A percentile compares a stretch with the other conserved stretches of the same genome.
These are phyloP conservation scores for Eleutherodactylus coqui DNA, from an alignment of 2,797 vertebrate genomes.

Conservation along the genomic window DNA sequence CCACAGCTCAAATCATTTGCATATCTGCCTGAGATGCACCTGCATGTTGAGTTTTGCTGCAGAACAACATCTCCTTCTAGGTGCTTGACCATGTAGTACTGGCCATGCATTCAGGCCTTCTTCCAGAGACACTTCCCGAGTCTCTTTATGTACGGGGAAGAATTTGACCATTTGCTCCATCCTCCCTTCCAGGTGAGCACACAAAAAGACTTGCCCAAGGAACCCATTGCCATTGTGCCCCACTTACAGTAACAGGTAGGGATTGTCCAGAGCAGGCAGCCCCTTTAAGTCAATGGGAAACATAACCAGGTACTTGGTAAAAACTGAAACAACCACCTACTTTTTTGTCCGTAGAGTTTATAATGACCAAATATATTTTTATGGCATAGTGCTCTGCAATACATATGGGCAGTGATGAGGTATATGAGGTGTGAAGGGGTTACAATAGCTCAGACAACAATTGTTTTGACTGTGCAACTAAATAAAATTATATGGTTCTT, in stretches of 20 bases:
- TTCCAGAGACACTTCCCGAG: too few species aligned
- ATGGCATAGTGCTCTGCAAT: neutral
- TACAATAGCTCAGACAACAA: slow-evolving; percentile 49
- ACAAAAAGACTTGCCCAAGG: too few species aligned
- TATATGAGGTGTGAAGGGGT: slow-evolving; percentile 38
- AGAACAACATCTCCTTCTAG: too few species aligned
- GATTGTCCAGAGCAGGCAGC: neutral
- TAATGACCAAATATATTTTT: slow-evolving; percentile 20
- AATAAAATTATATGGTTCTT: slow-evolving; percentile 54
- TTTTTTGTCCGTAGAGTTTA: neutral
- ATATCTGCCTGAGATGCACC: too few species aligned
- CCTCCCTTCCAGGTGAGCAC: too few species aligned
- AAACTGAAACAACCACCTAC: neutral
- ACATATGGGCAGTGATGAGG: neutral
- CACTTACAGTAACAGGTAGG: neutral
- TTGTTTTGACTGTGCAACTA: slow-evolving; percentile 34
- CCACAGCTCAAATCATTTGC: too few species aligned
- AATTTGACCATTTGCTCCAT: too few species aligned
- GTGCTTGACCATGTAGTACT: too few species aligned
- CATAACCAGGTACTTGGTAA: neutral
- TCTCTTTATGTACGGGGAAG: too few species aligned
- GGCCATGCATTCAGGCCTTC: too few species aligned
- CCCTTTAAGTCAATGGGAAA: neutral
- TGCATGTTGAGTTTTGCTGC: too few species aligned
- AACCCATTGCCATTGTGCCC: too few species aligned